Base-by-base conservation (phyloP, 2,888 invertebrate genomes). In the Kryphioiulus occultus region DNA sequence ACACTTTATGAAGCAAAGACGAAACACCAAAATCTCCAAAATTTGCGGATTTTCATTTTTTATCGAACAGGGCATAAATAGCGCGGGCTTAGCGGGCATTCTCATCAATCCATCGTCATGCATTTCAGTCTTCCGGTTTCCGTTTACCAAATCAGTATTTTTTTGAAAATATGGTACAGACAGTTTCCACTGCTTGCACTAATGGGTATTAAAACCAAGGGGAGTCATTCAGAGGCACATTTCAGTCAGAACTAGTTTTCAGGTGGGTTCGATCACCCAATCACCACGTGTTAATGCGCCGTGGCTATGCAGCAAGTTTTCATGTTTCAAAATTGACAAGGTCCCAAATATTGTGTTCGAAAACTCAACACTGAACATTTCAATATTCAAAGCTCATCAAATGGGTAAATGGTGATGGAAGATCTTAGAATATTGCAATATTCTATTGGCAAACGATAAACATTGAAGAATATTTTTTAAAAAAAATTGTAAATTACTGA, bases 201-300 rank as follows among this genome's bases (percentile, higher is more conserved):
- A 84, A 84, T 84, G 84, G 84, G 42, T 35, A 84, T 84, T 39
- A 84, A 83, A 85, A 39, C 44, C 85, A 22, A 39, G 39, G 84
- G 17, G n/a, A 44, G 85, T 17, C 26, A 84, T 30, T 9, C 30
- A 78, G 17, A 30, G 30, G 30, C 78, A 78, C 78, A 78, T 30
- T 30, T 10, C 2, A 30, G 30, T 30, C 30, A 30, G 30, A 78
- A 78, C 30, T 30, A 78, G 30, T 78, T 78, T 32, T 78, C 30
- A 15, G 26, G 4, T 30, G 3, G 30, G 78, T 5, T 10, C 3
- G 17, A 78, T 78, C n/a, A 15, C 4, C 53, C 5, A 53, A 53
- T n/a, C 53, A 53, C 53, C 3, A 0, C n/a, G 53, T 53, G n/a
- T 53, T 53, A 47, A 47, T n/a, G 53, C 47, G 53, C 53, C n/a